Percentiles rank a stretch among this genome's conserved stretches.
Evolutionary conservation across 2,113 vertebrate genomes (phyloP).

Genomic region (Upupa epops): DNA sequence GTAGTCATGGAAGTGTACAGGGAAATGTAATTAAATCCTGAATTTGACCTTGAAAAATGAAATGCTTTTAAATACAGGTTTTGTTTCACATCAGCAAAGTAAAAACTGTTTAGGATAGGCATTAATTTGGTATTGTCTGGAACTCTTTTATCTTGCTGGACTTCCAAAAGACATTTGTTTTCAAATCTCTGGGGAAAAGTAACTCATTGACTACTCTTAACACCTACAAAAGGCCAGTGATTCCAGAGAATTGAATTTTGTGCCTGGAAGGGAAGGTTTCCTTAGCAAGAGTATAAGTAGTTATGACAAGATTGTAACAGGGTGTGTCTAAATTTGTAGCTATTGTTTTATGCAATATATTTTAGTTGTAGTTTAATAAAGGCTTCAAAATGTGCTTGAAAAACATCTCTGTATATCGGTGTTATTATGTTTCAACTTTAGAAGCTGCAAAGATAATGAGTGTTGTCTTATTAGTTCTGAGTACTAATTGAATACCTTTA

Average conservation of each 20-base stretch:
- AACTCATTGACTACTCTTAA: not conserved
- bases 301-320: not conserved
- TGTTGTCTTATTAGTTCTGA: not conserved
- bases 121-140: constrained; percentile 39
- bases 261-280: not conserved
- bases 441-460: not conserved
- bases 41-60: constrained; percentile 2
- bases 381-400: not conserved
- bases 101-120: not conserved
- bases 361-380: not conserved
- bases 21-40: not conserved
- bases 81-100: not conserved
- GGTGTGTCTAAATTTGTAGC: not conserved
- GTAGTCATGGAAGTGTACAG: not conserved
- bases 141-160: constrained; percentile 17
- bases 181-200: not conserved
- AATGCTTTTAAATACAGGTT: constrained; percentile 28
- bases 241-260: not conserved
- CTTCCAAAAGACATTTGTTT: constrained; percentile 19
- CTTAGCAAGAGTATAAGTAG: not conserved
- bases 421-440: not conserved
- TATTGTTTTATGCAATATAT: not conserved
- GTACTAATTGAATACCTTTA: not conserved
- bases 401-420: not conserved
- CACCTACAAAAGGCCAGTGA: not conserved